These are phyloP conservation scores for Musca domestica DNA, from an alignment of 1,140 invertebrate species.

Conservation along the genomic window DNA sequence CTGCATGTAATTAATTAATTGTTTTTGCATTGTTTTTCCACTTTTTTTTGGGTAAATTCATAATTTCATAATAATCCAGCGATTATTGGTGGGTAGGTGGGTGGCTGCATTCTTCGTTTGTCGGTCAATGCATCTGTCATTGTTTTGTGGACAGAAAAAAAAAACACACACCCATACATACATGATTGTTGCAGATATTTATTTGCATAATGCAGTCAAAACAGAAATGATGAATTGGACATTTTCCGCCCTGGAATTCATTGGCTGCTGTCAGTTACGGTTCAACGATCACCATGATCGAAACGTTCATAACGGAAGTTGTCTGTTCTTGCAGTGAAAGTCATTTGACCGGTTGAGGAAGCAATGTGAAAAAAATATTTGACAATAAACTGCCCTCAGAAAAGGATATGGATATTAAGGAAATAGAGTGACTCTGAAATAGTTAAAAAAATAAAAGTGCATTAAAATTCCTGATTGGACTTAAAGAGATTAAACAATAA, in stretches of 20 bases:
- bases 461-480: neutral
- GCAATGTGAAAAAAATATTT: neutral
- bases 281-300: conserved; percentile 13
- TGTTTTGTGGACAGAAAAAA: neutral
- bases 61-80: neutral
- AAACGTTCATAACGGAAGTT: conserved; percentile 10
- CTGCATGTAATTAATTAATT: conserved; percentile 20
- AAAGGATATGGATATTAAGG: conserved; percentile 18
- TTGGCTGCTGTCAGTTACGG: neutral
- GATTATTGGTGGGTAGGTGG: conserved; percentile 1
- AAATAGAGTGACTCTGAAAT: neutral
- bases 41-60: neutral
- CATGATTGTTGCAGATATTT: too few species aligned
- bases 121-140: neutral
- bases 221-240: neutral
- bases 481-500: neutral
- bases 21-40: neutral
- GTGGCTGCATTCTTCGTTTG: neutral
- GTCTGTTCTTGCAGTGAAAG: neutral
- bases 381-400: too few species aligned
- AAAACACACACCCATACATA: too few species aligned
- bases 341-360: conserved; percentile 10
- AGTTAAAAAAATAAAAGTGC: neutral
- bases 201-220: conserved; percentile 6
- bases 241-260: neutral